These are phyloP conservation scores for Anagyrus pseudococci DNA, from an alignment of 2,888 invertebrate species.

Conservation along the genomic window DNA sequence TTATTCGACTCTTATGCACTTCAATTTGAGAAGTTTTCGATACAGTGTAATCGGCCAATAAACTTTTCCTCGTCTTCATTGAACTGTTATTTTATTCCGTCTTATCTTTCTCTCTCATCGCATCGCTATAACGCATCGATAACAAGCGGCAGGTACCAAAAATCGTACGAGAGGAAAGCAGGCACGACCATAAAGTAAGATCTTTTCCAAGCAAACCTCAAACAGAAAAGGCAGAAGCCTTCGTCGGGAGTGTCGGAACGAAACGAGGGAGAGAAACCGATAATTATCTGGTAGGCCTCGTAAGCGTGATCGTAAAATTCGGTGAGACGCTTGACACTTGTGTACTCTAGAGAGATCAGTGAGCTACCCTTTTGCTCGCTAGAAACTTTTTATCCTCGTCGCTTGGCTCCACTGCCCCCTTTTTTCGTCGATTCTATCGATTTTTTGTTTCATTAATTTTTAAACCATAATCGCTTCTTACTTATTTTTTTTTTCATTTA, in stretches of 20 bases:
- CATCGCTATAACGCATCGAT: constrained; percentile 8
- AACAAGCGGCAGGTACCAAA: constrained; percentile 13
- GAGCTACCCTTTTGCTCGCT: constrained; percentile 1
- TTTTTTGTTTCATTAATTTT: neutral
- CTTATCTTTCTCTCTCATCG: constrained; percentile 23
- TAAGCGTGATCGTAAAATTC: constrained; percentile 40
- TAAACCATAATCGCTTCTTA: no score
- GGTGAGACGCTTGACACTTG: neutral
- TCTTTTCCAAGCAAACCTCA: neutral
- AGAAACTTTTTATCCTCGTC: neutral
- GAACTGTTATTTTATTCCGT: neutral
- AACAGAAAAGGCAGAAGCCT: neutral
- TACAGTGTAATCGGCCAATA: no score
- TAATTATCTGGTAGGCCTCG: constrained; percentile 41
- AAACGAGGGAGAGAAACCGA: constrained; percentile 32
- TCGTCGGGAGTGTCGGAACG: no score
- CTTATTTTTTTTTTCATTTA: neutral
- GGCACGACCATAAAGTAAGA: neutral
- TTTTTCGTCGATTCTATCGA: neutral
- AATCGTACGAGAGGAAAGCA: neutral
- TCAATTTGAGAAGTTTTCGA: no score
- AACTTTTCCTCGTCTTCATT: constrained; percentile 2
- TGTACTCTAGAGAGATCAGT: neutral
- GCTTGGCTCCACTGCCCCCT: no score
- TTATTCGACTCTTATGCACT: no score